phyloP scores from a whole-genome alignment of 2,888 invertebrate species.

The Ormyrus nitidulus region DNA sequence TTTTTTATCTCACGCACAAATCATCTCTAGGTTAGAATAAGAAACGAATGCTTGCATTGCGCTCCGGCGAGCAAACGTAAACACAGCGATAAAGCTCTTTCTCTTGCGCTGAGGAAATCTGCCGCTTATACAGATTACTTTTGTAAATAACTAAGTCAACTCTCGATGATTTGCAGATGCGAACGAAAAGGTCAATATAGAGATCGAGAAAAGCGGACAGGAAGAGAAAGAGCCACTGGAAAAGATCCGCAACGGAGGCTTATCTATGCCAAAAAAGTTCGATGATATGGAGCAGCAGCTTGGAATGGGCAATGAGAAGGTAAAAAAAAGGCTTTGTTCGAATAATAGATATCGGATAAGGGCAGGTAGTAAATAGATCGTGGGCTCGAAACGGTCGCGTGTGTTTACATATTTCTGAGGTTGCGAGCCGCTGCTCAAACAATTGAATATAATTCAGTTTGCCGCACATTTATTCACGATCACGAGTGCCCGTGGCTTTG shows the following conservation, averaged over 20 bases:
- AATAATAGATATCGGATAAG: no score
- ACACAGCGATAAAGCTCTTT: not conserved
- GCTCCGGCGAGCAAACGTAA: no score
- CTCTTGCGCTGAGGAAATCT: conserved; percentile 3
- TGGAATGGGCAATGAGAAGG: conserved; percentile 73
- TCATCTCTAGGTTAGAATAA: conserved; percentile 27
- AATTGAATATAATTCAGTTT: no score
- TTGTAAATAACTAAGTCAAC: not conserved
- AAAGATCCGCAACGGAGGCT: conserved; percentile 80
- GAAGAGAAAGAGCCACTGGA: not conserved
- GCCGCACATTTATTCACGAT: not conserved
- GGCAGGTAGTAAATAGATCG: no score
- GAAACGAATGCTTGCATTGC: not conserved
- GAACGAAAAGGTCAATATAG: not conserved
- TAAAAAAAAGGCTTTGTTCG: conserved; percentile 37
- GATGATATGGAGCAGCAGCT: conserved; percentile 82
- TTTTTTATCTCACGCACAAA: no score
- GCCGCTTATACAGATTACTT: no score
- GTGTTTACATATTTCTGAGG: no score
- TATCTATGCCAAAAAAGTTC: conserved; percentile 84
- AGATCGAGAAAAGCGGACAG: not conserved
- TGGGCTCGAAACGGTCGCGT: no score
- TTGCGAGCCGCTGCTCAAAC: no score
- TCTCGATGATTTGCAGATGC: conserved; percentile 25
- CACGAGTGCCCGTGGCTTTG: not conserved